A percentile compares a stretch with the other conserved stretches of the same genome.
These are phyloP conservation scores for Macrophya annulata DNA, from an alignment of 2,888 invertebrate genomes.

Conservation along the genomic window DNA sequence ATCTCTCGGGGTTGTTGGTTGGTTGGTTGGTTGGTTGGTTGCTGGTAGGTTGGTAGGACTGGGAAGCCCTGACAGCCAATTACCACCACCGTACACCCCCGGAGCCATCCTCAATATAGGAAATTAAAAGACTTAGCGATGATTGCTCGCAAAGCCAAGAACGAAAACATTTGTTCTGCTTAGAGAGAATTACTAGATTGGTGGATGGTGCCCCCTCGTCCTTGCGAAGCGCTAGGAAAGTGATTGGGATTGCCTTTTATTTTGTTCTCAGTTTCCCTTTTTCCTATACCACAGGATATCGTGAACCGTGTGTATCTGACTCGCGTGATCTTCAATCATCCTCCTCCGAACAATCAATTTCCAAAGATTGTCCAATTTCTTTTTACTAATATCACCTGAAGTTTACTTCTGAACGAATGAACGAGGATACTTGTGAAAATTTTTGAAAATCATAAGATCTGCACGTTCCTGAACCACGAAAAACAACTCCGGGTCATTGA, in stretches of 20 bases:
- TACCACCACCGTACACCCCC: slow-evolving; percentile 78
- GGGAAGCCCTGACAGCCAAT: slow-evolving; percentile 80
- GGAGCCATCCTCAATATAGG: slow-evolving; percentile 76
- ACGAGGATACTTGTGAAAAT: not conserved
- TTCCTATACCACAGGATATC: slow-evolving; percentile 59
- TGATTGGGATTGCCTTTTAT: slow-evolving; percentile 75
- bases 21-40: slow-evolving; percentile 61
- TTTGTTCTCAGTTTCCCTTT: slow-evolving; percentile 63
- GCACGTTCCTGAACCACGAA: too few species aligned
- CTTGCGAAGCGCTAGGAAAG: slow-evolving; percentile 70
- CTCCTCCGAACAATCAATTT: slow-evolving; percentile 23
- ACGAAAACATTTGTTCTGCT: slow-evolving; percentile 75
- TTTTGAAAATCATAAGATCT: not conserved
- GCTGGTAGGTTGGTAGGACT: slow-evolving; percentile 71
- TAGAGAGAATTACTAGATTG: slow-evolving; percentile 76
- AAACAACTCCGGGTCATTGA: not conserved
- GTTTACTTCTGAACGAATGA: not conserved
- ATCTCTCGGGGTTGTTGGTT: slow-evolving; percentile 79
- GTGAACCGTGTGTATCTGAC: not conserved
- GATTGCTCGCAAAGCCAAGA: slow-evolving; percentile 72
- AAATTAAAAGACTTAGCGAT: slow-evolving; percentile 79
- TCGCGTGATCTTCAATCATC: slow-evolving; percentile 45
- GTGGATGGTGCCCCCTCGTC: slow-evolving; percentile 62
- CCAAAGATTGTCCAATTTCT: not conserved
- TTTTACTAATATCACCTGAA: not conserved